These are phyloP conservation scores for Parnassius glacialis DNA, from an alignment of 2,888 invertebrate genomes.

Conservation along the genomic window DNA sequence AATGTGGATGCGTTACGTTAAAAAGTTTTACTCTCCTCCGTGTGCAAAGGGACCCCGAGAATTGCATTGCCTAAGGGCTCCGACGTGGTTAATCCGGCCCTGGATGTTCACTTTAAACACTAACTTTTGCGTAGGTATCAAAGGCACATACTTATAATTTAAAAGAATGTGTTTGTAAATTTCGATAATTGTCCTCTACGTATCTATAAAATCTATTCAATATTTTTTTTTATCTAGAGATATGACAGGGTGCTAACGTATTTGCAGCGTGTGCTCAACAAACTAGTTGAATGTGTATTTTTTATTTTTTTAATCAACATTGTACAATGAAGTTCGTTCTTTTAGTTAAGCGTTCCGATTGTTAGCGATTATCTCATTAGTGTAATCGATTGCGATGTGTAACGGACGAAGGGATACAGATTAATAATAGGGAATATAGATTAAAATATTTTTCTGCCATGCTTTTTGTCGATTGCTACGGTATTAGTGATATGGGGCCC, in stretches of 20 bases:
- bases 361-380: slow-evolving; percentile 40
- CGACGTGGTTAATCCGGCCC: too few species aligned
- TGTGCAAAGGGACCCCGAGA: too few species aligned
- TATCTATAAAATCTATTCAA: background rate
- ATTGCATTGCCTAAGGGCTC: too few species aligned
- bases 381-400: slow-evolving; percentile 29
- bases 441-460: background rate
- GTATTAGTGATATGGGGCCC: background rate
- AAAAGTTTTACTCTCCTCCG: too few species aligned
- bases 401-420: slow-evolving; percentile 15
- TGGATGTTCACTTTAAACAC: too few species aligned
- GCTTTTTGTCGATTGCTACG: slow-evolving; percentile 1
- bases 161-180: too few species aligned
- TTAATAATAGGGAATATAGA: background rate
- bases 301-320: slow-evolving; percentile 13
- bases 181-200: background rate
- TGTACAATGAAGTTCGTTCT: background rate
- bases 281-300: slow-evolving; percentile 25
- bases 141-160: too few species aligned
- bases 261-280: slow-evolving; percentile 28
- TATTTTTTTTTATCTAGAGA: background rate
- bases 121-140: too few species aligned
- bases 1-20: too few species aligned
- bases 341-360: slow-evolving; percentile 30
- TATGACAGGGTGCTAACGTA: slow-evolving; percentile 29